Base-by-base conservation (phyloP, 2,888 invertebrate genomes). In the Coenonympha arcania region DNA sequence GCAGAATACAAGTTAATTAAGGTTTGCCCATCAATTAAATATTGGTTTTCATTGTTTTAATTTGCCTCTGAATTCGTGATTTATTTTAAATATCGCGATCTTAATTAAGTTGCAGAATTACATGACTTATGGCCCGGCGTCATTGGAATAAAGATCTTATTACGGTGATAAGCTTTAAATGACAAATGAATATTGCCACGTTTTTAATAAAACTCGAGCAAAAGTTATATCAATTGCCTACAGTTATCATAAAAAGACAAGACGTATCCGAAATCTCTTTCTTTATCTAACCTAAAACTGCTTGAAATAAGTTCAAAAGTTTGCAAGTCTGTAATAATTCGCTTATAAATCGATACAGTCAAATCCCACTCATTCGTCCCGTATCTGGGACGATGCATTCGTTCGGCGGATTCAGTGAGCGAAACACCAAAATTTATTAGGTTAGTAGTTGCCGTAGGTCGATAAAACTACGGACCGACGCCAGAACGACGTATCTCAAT, bases 351-450 rank as follows among this genome's bases (percentile, higher is more conserved):
- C 73, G 66, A 60, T 66, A 62, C 61, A 74, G 69, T 77, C 73
- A 78, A 74, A 79, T 74, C 77, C 73, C 71, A 68, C 64, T 73
- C 72, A 73, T 77, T 76, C 78, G 40, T 52, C 30, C 37, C 43
- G 78, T 79, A 82, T 83, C 78, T 81, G 75, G 83, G 79, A 76
- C 85, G 83, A 79, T 86, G 86, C 85, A 86, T 85, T 84, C 80
- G 80, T 77, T 82, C 77, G 78, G 63, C 75, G 80, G 81, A 83
- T 81, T 79, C 84, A 81, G 76, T 83, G 80, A 82, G 77, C 81
- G 85, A 85, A 85, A 84, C 85, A 83, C 85, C 83, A 69, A 85
- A 86, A 86, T 86, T 86, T 86, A 86, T 86, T 86, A 70, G 86
- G 85, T 86, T 86, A 86, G 84, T 85, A 86, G 86, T 85, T 76